These are phyloP conservation scores for Lycodopsis pacificus DNA, from an alignment of 2,797 vertebrate species.

Conservation along the genomic window DNA sequence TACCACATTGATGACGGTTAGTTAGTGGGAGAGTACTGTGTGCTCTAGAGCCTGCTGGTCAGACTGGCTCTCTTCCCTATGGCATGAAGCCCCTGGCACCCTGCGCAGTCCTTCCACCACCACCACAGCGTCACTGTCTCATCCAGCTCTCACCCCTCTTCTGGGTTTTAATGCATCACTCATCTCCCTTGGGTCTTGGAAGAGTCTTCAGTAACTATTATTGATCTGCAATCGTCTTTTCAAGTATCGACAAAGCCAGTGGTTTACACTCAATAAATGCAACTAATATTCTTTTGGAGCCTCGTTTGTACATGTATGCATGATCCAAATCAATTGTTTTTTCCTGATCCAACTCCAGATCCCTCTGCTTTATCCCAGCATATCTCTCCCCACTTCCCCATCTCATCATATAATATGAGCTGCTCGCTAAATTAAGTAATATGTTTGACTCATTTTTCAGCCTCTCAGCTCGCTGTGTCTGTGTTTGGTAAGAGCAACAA, in stretches of 20 bases:
- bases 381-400: conserved; percentile 23
- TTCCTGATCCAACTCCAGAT: conserved; percentile 42
- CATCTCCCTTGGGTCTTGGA: conserved; percentile 45
- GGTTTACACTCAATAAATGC: conserved; percentile 48
- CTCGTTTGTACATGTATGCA: conserved; percentile 44
- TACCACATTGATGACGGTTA: conserved; percentile 81
- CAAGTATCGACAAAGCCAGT: conserved; percentile 46
- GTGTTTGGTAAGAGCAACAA: conserved; percentile 70
- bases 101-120: conserved; percentile 39
- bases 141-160: conserved; percentile 42
- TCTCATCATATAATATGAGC: conserved; percentile 52
- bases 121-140: conserved; percentile 52
- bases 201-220: conserved; percentile 34
- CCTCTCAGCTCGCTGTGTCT: conserved; percentile 57
- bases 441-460: conserved; percentile 68
- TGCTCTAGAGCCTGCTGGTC: conserved; percentile 57
- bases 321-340: conserved; percentile 52
- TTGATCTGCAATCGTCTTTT: conserved; percentile 58
- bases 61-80: conserved; percentile 62
- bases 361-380: conserved; percentile 21
- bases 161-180: conserved; percentile 33
- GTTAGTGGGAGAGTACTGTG: conserved; percentile 59
- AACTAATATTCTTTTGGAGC: conserved; percentile 54
- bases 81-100: conserved; percentile 53
- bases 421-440: conserved; percentile 53